A percentile compares a stretch with the other conserved stretches of the same genome.
phyloP scores from a whole-genome alignment of 1,140 invertebrate species.

The Tenebrio molitor region DNA sequence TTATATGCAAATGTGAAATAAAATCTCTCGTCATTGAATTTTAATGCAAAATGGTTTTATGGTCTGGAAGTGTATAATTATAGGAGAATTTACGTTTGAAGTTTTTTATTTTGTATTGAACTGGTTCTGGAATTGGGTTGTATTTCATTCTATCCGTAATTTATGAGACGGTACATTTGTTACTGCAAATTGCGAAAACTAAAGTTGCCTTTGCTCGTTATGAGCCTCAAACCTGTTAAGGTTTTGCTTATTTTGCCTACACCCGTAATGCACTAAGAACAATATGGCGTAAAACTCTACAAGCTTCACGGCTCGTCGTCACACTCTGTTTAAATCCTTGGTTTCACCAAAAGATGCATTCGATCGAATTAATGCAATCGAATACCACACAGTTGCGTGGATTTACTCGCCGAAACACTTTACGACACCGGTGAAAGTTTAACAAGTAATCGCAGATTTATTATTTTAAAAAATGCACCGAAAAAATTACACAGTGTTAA shows the following conservation, averaged over 20 bases:
- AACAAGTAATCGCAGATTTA: no score
- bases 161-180: conserved; percentile 36
- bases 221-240: conserved; percentile 13
- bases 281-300: neutral
- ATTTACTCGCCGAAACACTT: no score
- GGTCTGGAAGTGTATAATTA: conserved; percentile 38
- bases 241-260: conserved; percentile 22
- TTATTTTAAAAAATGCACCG: no score
- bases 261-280: neutral
- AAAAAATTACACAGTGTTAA: no score
- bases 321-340: no score
- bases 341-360: no score
- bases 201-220: conserved; percentile 10
- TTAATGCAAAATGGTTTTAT: conserved; percentile 39
- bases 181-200: conserved; percentile 40
- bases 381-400: no score
- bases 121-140: conserved; percentile 38
- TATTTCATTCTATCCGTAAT: conserved; percentile 37
- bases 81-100: conserved; percentile 36
- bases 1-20: conserved; percentile 38
- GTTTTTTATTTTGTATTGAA: conserved; percentile 32
- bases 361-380: no score
- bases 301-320: no score
- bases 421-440: no score
- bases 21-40: conserved; percentile 40